These are phyloP conservation scores for Eupithecia subumbrata DNA, from an alignment of 2,888 invertebrate species.

Conservation along the genomic window DNA sequence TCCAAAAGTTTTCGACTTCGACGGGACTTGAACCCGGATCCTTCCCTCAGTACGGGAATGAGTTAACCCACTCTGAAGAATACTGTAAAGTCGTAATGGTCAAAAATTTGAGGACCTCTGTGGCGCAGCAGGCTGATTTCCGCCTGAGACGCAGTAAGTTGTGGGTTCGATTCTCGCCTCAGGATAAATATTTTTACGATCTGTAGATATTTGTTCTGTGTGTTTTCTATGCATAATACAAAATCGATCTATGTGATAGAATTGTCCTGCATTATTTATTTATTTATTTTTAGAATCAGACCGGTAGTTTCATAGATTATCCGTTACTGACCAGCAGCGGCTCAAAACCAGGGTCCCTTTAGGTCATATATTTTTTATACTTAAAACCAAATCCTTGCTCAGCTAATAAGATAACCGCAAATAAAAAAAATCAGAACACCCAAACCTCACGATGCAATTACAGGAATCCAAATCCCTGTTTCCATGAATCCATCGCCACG, in stretches of 20 bases:
- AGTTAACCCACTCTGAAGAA: too few relatives aligned
- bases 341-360: background rate
- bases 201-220: too few relatives aligned
- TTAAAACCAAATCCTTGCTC: background rate
- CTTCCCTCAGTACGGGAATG: too few relatives aligned
- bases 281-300: background rate
- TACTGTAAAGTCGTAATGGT: too few relatives aligned
- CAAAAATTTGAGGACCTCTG: too few relatives aligned
- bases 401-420: background rate
- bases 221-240: too few relatives aligned
- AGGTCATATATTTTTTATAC: background rate
- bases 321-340: background rate
- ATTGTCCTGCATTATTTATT: background rate
- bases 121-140: too few relatives aligned
- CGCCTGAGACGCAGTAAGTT: too few relatives aligned
- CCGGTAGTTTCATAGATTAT: background rate
- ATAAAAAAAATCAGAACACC: slow-evolving; percentile 9
- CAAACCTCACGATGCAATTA: slow-evolving; percentile 12
- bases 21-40: too few relatives aligned
- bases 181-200: too few relatives aligned
- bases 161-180: too few relatives aligned
- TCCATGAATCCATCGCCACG: slow-evolving; percentile 3
- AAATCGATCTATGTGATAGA: background rate
- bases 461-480: slow-evolving; percentile 15
- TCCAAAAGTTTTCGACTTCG: too few relatives aligned